Evolutionary conservation across 2,797 vertebrate species (phyloP), one percentile per base, ranked within the genome.

Genomic region (Schizopygopsis malacanthus): DNA sequence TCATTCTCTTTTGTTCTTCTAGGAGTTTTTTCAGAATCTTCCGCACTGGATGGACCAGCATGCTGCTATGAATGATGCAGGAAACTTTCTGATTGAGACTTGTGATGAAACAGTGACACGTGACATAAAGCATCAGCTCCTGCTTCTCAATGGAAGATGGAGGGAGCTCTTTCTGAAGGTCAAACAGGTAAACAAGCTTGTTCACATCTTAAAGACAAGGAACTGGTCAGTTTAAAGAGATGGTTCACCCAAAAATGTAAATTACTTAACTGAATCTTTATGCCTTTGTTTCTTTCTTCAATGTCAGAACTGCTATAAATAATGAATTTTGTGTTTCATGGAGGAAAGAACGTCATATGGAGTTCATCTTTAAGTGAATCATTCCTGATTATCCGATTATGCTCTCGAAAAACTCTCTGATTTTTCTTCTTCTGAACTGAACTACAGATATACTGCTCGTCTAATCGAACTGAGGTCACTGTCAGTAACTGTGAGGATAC

Each of bases 21-120:
- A 99, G 98, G 97, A 98, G 87, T 99, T 99, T 89, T 99, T 99
- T 90, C 93, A 97, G 45, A 97, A 98, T 88, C 94, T 99, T 77
- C 96, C 97, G 71, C 96, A 98, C 85, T 98, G 98, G 97, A 98
- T 99, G 87, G 97, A 98, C 88, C 98, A 98, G 87, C 98, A 99
- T 87, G 96, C 96, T 82, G 94, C 96, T 89, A 99, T 99, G 98
- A 99, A 99, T 0, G 98, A 99, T 50, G 96, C 98, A 2, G 98
- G 98, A 59, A 99, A 99, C 93, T 99, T 99, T 90, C 96, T 99
- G 4, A 99, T 99, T 7, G 98, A 99, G 92, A 98, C 98, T 0
- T 99, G 98, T 16, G 97, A 99, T 65, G 98, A 99, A 20, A 94
- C 95, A 0, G 96, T 99, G 79, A 98, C 98, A 12, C 96, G 97